Percentiles rank a stretch among this genome's conserved stretches.
Conservation (phyloP, 2,888 invertebrate genomes). For the Subacronicta megacephala region DNA sequence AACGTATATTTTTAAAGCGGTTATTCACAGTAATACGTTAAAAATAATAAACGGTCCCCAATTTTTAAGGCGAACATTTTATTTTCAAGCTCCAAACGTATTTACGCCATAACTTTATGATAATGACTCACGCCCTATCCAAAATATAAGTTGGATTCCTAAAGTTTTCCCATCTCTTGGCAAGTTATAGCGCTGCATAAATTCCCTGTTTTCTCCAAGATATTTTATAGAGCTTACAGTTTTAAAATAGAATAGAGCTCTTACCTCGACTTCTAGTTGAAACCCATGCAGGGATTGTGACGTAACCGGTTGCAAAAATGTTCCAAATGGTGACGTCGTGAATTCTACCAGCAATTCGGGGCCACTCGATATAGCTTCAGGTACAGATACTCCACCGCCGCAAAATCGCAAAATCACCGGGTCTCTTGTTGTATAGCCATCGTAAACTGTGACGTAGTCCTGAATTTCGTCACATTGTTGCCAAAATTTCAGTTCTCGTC, state of each 20-base stretch:
- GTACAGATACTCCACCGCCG: slow-evolving; percentile 96
- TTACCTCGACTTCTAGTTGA: slow-evolving; percentile 94
- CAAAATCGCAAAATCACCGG: slow-evolving; percentile 97
- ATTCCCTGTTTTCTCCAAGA: slow-evolving; percentile 52
- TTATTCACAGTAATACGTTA: not conserved
- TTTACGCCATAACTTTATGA: slow-evolving; percentile 47
- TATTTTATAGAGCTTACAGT: slow-evolving; percentile 46
- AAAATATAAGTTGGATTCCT: slow-evolving; percentile 52
- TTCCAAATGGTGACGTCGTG: slow-evolving; percentile 96
- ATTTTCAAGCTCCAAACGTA: slow-evolving; percentile 17
- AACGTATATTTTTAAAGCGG: not conserved
- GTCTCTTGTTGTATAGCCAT: slow-evolving; percentile 96
- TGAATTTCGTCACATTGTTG: slow-evolving; percentile 96
- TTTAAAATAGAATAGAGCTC: slow-evolving; percentile 7
- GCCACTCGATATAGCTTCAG: slow-evolving; percentile 95
- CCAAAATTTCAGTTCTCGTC: slow-evolving; percentile 92
- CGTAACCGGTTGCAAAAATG: slow-evolving; percentile 95
- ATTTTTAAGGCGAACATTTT: slow-evolving; percentile 11
- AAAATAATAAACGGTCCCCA: not conserved
- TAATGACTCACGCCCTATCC: slow-evolving; percentile 54
- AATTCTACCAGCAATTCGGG: slow-evolving; percentile 97
- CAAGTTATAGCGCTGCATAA: slow-evolving; percentile 61
- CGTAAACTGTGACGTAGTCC: slow-evolving; percentile 96
- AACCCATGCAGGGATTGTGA: slow-evolving; percentile 95
- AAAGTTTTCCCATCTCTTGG: slow-evolving; percentile 59